Evolutionary conservation across 2,113 vertebrate genomes (phyloP), one percentile per base, ranked within the genome.

Genomic region (Oplegnathus fasciatus): DNA sequence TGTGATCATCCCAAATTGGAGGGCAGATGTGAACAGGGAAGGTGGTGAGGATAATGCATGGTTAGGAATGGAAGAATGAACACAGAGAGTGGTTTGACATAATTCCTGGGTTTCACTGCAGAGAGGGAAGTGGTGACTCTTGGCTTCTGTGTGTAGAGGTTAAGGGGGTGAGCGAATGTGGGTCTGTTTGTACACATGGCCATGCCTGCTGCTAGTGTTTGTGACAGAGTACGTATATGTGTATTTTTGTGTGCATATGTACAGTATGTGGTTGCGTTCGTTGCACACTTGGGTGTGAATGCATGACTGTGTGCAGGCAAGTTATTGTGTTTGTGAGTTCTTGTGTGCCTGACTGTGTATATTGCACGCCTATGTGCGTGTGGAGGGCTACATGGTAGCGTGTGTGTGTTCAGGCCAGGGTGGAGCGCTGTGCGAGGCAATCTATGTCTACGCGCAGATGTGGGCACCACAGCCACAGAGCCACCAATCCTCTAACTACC

Each of bases 61-160:
- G 89, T 88, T 90, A 44, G 79, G 48, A 80, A 58, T 74, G 82
- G 82, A 88, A 85, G 85, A 80, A 87, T 73, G 85, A 89, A 91
- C 89, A 90, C 73, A 85, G 85, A 88, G 78, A 76, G 89, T 42
- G 86, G 86, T 91, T 88, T 17, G 58, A 80, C 71, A 82, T 93
- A 89, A 93, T 92, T 93, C 83, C 81, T 65, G 82, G 91, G 86
- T 92, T 94, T 84, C 48, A 34, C 62, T 86, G 84, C 83, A 86
- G 44, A 85, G 78, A 84, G 86, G 90, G 82, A 93, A 93, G 91
- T 87, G 89, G 89, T 89, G 91, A 80, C 80, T 94, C 82, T 87
- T 92, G 88, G 88, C 91, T 93, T 93, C 86, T 93, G 92, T 91
- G 86, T 86, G 82, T 37, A 50, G 89, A 89, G 89, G 88, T 78